Evolutionary conservation across 2,113 vertebrate genomes (phyloP).

Genomic region (Poeciliopsis occidentalis): DNA sequence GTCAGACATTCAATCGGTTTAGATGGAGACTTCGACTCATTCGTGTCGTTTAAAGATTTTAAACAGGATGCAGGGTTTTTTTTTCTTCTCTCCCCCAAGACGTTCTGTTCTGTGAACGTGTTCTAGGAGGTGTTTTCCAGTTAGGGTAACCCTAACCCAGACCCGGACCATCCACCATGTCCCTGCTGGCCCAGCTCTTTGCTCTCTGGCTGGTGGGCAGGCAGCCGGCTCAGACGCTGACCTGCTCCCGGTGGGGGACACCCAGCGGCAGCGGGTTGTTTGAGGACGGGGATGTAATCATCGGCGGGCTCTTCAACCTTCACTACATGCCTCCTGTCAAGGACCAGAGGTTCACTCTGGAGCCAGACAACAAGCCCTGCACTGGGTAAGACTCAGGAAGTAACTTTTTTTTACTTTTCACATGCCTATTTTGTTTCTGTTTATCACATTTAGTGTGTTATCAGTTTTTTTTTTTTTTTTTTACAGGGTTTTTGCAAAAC

Average conservation of each 20-base stretch:
- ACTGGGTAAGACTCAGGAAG: conserved; percentile 59
- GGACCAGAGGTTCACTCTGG: conserved; percentile 53
- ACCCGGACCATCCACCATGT: conserved; percentile 51
- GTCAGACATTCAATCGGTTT: neutral
- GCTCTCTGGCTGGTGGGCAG: conserved; percentile 39
- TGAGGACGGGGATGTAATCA: conserved; percentile 75
- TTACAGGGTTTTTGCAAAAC: neutral
- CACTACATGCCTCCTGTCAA: conserved; percentile 43
- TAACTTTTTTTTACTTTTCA: neutral
- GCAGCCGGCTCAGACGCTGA: conserved; percentile 33
- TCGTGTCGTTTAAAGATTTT: neutral
- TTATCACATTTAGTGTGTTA: conserved; percentile 1
- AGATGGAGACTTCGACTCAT: neutral
- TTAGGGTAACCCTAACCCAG: neutral
- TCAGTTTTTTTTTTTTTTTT: neutral
- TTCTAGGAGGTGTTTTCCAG: neutral
- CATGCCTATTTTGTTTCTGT: neutral
- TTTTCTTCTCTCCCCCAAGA: neutral
- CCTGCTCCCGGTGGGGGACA: conserved; percentile 59
- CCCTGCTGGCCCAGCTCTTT: conserved; percentile 31
- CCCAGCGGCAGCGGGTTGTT: conserved; percentile 56
- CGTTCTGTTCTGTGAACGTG: neutral
- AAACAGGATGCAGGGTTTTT: neutral
- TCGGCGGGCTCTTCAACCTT: conserved; percentile 76
- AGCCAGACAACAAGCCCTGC: conserved; percentile 57